These are phyloP conservation scores for Neelides folsomi DNA, from an alignment of 2,888 invertebrate species.

Conservation along the genomic window DNA sequence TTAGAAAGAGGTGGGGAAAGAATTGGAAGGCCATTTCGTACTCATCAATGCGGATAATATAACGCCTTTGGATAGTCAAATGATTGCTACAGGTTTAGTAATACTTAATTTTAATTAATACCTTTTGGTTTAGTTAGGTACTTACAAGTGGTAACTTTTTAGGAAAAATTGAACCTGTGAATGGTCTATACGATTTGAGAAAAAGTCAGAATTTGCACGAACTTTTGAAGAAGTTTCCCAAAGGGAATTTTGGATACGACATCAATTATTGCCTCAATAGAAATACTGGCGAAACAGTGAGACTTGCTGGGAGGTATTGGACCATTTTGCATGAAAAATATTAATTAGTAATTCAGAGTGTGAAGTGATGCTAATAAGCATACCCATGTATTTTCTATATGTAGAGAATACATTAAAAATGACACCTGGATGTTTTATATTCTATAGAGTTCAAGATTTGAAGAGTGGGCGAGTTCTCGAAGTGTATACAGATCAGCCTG, in stretches of 20 bases:
- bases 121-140: no score
- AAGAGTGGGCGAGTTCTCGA: constrained; percentile 59
- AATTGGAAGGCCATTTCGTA: constrained; percentile 55
- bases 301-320: constrained; percentile 49
- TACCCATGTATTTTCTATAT: constrained; percentile 1
- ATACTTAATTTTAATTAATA: no score
- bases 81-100: constrained; percentile 58
- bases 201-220: constrained; percentile 50
- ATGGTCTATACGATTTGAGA: constrained; percentile 58
- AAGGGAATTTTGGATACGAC: constrained; percentile 55
- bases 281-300: constrained; percentile 44
- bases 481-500: constrained; percentile 73
- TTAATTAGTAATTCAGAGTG: not conserved
- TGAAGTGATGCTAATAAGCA: not conserved
- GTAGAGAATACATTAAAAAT: not conserved
- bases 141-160: constrained; percentile 21
- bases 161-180: constrained; percentile 58
- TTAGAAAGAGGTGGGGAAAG: constrained; percentile 49
- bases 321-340: not conserved
- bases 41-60: constrained; percentile 63
- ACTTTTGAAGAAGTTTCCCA: constrained; percentile 51
- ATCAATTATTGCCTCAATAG: constrained; percentile 64
- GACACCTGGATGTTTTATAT: not conserved
- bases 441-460: constrained; percentile 51
- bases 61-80: constrained; percentile 55